These are phyloP conservation scores for Alethe castanea DNA, from an alignment of 2,113 vertebrate genomes.

Conservation along the genomic window DNA sequence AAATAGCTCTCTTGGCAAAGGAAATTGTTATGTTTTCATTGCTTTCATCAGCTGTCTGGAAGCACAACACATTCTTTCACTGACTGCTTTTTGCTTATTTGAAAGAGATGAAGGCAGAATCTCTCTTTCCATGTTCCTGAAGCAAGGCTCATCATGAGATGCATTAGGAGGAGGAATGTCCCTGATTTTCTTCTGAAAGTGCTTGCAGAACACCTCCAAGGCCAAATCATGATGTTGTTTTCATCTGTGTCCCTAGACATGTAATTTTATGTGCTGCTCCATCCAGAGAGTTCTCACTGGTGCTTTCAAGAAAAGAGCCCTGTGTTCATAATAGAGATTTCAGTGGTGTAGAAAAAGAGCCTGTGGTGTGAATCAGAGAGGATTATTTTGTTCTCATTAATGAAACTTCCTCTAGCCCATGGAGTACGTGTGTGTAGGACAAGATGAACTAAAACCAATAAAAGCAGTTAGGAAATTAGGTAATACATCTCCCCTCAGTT, in stretches of 20 bases:
- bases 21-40: background rate
- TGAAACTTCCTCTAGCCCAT: background rate
- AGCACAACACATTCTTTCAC: background rate
- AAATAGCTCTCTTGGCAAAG: background rate
- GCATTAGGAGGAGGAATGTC: background rate
- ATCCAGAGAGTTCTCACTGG: background rate
- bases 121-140: background rate
- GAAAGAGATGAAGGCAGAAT: background rate
- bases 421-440: background rate
- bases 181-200: background rate
- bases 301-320: background rate
- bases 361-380: background rate
- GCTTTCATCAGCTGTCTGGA: background rate
- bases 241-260: background rate
- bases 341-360: background rate
- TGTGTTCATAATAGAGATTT: background rate
- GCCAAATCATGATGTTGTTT: background rate
- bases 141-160: background rate
- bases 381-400: background rate
- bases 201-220: background rate
- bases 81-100: background rate
- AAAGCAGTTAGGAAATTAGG: background rate
- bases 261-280: background rate
- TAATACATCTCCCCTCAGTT: background rate
- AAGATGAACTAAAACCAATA: background rate